Base-by-base conservation (phyloP, 2,888 invertebrate species). In the Rhagophthalmus giganteus region DNA sequence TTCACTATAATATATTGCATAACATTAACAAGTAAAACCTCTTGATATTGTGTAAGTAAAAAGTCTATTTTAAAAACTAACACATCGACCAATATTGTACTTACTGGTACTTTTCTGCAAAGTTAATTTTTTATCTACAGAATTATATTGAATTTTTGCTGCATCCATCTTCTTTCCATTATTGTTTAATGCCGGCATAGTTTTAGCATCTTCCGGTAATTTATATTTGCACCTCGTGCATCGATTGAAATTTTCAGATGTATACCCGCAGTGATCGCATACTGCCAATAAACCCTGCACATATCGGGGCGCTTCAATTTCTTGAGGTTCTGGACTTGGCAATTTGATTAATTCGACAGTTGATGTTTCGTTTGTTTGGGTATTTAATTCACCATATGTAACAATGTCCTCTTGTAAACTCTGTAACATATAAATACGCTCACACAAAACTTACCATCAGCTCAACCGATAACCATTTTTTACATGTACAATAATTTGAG, bases 241-340 rank as follows among this genome's bases (percentile, higher is more conserved):
- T 54, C 82, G 83, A 61, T 84, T 86, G 71, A 91, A 89, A 72
- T 91, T 87, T 62, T 81, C 80, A 39, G 90, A 90, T 32, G 85
- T 81, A 67, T 86, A 85, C 10, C 93, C 93, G 72, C 94, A 94
- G 58, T 81, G 80, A 56, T 83, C 82, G 73, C 94, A 94, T 1
- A 93, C 81, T 4, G 90, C 90, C 58, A 87, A 75, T 77, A 83
- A 85, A 38, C 90, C 90, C 25, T 84, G 82, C 16, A 87, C 79
- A 55, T 78, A 80, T 60, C 83, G 83, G 2, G 86, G 82, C 39
- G 70, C 58, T 62, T 76, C 69, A 54, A 72, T 66, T 16, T 81
- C 79, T 1, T 80, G 82, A 2, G 83, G 81, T 31, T 77, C 74
- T n/a, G 76, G 75, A 6, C 78, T 78, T 73, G 31, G 25, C 14